phyloP scores from a whole-genome alignment of 2,113 vertebrate genomes.

The Nasalis larvatus region DNA sequence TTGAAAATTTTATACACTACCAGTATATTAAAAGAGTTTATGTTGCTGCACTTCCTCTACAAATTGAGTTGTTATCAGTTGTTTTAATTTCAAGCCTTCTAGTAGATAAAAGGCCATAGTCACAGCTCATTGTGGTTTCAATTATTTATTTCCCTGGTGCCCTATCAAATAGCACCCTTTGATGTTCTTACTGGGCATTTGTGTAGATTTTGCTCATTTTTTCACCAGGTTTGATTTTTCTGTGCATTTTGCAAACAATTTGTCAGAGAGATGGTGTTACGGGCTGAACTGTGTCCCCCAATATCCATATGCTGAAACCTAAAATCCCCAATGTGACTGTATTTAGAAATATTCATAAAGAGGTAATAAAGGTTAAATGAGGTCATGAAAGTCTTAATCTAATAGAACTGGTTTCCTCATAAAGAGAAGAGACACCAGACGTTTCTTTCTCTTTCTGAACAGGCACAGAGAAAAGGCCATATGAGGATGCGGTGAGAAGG shows the following conservation, averaged over 20 bases:
- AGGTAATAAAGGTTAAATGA: neutral
- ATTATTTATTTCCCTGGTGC: neutral
- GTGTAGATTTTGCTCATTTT: neutral
- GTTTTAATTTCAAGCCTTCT: neutral
- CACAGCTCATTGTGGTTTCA: neutral
- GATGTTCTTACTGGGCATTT: neutral
- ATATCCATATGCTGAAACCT: neutral
- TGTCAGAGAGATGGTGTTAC: neutral
- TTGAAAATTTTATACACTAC: neutral
- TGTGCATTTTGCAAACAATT: neutral
- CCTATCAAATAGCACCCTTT: neutral
- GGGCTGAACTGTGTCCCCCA: neutral
- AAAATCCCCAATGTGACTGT: neutral
- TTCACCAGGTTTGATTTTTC: neutral
- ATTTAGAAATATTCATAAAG: neutral
- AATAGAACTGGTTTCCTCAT: neutral
- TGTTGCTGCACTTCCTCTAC: neutral
- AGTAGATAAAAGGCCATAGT: neutral
- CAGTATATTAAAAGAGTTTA: neutral
- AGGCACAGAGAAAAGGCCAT: neutral
- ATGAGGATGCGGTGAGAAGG: neutral
- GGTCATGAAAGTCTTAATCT: neutral
- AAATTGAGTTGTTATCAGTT: neutral
- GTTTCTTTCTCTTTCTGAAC: neutral
- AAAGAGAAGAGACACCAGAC: neutral